phyloP scores from a whole-genome alignment of 2,113 vertebrate genomes.

The Helogale parvula region DNA sequence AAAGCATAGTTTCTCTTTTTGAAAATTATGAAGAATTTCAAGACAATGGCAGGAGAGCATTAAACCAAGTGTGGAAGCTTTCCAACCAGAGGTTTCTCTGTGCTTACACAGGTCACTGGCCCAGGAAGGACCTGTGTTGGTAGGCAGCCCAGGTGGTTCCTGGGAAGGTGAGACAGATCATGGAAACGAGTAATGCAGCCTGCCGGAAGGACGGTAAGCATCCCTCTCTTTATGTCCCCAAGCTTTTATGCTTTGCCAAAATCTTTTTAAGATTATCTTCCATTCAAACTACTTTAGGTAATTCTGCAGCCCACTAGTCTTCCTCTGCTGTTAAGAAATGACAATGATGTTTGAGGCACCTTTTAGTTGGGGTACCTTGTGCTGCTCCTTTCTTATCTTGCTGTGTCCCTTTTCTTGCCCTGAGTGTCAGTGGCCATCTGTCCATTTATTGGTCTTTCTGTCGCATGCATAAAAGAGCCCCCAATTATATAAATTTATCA shows the following conservation, averaged over 20 bases:
- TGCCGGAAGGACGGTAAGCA: no score
- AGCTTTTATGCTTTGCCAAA: not conserved
- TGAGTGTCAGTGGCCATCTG: not conserved
- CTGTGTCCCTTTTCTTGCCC: not conserved
- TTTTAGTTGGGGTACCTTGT: not conserved
- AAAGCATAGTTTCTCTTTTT: not conserved
- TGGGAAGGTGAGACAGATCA: accelerated
- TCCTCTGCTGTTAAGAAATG: not conserved
- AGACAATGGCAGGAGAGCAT: not conserved
- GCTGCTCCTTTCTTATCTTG: not conserved
- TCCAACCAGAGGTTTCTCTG: not conserved
- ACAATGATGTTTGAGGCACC: not conserved
- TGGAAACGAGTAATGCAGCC: not conserved
- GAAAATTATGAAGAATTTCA: not conserved
- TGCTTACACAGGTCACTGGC: not conserved
- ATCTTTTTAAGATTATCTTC: not conserved
- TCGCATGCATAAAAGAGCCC: not conserved
- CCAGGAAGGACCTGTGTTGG: accelerated
- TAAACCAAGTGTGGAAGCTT: not conserved
- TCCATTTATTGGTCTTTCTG: not conserved
- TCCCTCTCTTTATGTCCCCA: not conserved
- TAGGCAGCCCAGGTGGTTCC: accelerated
- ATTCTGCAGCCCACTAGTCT: not conserved
- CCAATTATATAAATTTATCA: not conserved
- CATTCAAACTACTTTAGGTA: not conserved